Conservation (phyloP, 1,140 invertebrate genomes). For the Papilio dardanus region DNA sequence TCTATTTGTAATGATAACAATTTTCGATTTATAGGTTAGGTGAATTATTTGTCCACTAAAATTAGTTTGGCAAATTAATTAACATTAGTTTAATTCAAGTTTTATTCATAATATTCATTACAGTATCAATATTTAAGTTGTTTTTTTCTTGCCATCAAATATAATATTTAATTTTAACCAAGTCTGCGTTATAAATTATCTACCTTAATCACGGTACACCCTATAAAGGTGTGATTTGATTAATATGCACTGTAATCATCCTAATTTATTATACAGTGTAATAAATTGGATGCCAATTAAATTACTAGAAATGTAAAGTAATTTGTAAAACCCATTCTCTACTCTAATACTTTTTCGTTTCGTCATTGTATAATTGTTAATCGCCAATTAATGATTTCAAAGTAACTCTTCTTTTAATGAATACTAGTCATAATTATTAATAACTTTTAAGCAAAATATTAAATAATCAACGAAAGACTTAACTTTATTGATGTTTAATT, state of each 20-base stretch:
- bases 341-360: background rate
- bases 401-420: too few species aligned
- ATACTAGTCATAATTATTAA: too few species aligned
- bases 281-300: background rate
- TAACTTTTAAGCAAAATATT: background rate
- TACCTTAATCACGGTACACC: background rate
- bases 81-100: too few species aligned
- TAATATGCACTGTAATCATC: background rate
- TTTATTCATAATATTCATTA: background rate
- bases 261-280: background rate
- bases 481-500: too few species aligned
- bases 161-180: background rate
- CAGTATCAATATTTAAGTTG: background rate
- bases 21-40: background rate
- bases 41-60: background rate
- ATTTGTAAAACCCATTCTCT: background rate
- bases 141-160: background rate
- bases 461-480: too few species aligned
- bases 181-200: background rate
- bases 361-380: background rate
- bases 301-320: background rate
- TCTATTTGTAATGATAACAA: conserved; percentile 30
- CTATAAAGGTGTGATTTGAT: background rate
- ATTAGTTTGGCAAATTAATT: background rate
- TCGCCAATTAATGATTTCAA: background rate